A percentile compares a stretch with the other conserved stretches of the same genome.
phyloP scores from a whole-genome alignment of 2,113 vertebrate genomes.

The Myrmecobius fasciatus region DNA sequence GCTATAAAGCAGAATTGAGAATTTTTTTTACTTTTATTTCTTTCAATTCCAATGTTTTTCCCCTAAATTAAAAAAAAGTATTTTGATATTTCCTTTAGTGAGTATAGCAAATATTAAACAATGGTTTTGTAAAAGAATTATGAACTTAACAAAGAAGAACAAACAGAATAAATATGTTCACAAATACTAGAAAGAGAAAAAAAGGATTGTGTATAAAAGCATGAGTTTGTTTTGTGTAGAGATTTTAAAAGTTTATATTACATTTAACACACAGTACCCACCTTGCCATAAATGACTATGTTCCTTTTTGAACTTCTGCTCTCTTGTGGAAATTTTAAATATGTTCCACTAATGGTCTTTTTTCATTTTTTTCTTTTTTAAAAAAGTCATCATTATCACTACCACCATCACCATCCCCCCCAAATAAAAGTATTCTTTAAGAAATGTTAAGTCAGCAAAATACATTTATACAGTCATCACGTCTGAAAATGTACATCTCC shows the following conservation, averaged over 20 bases:
- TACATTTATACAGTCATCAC: background rate
- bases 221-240: background rate
- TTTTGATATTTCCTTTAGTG: slow-evolving; percentile 12
- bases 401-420: background rate
- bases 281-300: background rate
- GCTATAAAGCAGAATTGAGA: slow-evolving; percentile 21
- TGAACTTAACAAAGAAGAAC: background rate
- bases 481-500: background rate
- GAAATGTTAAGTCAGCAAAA: background rate
- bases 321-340: background rate
- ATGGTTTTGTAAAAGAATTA: background rate
- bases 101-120: slow-evolving; percentile 14
- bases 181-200: background rate
- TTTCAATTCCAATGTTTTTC: background rate
- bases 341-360: background rate
- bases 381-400: background rate
- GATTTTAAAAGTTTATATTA: background rate
- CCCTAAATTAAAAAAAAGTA: background rate
- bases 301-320: background rate
- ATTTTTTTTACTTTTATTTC: background rate
- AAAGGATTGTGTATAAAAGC: background rate
- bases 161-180: background rate
- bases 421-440: background rate
- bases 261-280: background rate
- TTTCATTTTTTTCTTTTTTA: background rate